Evolutionary conservation across 1,140 invertebrate species (phyloP).

Genomic region (Whitmania pigra): DNA sequence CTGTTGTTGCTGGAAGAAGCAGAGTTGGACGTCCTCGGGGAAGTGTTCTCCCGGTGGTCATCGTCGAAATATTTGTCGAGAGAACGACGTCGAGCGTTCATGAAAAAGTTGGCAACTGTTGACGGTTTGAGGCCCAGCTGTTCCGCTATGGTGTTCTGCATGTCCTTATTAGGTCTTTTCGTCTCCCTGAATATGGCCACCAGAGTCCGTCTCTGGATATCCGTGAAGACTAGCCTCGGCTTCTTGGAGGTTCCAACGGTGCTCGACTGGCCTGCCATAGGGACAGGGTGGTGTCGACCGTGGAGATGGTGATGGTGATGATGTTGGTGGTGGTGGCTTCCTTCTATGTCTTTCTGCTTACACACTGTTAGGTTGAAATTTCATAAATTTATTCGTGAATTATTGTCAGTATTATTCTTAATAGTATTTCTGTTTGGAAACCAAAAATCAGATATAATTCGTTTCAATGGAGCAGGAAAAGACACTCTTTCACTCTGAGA

Average conservation of each 20-base stretch:
- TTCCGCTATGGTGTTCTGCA: slow-evolving; percentile 97
- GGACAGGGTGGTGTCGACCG: not conserved
- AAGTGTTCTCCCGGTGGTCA: not conserved
- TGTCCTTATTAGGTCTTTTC: slow-evolving; percentile 96
- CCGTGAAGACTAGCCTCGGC: slow-evolving; percentile 97
- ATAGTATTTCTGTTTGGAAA: too few species aligned
- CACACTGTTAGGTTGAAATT: not conserved
- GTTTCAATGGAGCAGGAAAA: too few species aligned
- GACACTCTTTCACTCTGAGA: too few species aligned
- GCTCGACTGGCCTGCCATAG: not conserved
- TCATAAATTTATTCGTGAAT: too few species aligned
- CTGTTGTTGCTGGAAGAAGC: not conserved
- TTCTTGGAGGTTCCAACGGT: slow-evolving; percentile 56
- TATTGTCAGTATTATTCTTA: too few species aligned
- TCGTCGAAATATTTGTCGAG: slow-evolving; percentile 99
- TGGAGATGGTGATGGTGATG: slow-evolving; percentile 5
- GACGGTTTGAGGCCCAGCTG: slow-evolving; percentile 93
- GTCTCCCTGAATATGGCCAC: slow-evolving; percentile 92
- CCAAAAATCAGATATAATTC: too few species aligned
- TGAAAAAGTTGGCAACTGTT: slow-evolving; percentile 99
- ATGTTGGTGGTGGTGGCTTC: not conserved
- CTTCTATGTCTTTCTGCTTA: not conserved
- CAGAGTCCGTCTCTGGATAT: slow-evolving; percentile 96
- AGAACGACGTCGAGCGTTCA: slow-evolving; percentile 91
- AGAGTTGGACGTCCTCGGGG: not conserved